A percentile compares a stretch with the other conserved stretches of the same genome.
Conservation (phyloP, 2,888 invertebrate species). For the Cistogaster globosa region DNA sequence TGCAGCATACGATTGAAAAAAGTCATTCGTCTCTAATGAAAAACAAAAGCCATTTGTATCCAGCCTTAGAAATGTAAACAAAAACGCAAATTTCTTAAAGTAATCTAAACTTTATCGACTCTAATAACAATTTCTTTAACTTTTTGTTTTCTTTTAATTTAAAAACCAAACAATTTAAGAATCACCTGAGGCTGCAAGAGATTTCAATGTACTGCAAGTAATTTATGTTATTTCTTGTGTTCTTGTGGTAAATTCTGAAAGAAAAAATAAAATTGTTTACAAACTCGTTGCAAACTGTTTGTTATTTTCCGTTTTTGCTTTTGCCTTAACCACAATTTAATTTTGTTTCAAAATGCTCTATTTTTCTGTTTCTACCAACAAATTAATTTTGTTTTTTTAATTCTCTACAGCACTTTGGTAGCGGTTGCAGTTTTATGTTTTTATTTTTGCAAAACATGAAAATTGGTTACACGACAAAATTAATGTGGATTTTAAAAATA, state of each 20-base stretch:
- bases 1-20: no score
- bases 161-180: background rate
- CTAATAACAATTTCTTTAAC: no score
- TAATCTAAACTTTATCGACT: no score
- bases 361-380: constrained; percentile 9
- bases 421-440: constrained; percentile 4
- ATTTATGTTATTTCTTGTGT: constrained; percentile 47
- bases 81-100: no score
- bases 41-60: no score
- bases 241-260: constrained; percentile 6
- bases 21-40: no score
- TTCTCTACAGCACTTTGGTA: background rate
- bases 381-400: constrained; percentile 17
- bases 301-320: background rate
- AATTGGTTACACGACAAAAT: background rate
- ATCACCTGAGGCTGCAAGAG: background rate
- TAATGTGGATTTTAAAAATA: background rate
- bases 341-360: constrained; percentile 26
- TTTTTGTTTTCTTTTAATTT: no score
- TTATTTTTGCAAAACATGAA: background rate
- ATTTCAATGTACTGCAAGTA: constrained; percentile 12
- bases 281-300: constrained; percentile 28
- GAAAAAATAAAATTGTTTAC: constrained; percentile 1
- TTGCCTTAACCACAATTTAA: constrained; percentile 45
- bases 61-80: no score